Conservation (phyloP, 2,113 vertebrate species). For the Prietella phreatophila region DNA sequence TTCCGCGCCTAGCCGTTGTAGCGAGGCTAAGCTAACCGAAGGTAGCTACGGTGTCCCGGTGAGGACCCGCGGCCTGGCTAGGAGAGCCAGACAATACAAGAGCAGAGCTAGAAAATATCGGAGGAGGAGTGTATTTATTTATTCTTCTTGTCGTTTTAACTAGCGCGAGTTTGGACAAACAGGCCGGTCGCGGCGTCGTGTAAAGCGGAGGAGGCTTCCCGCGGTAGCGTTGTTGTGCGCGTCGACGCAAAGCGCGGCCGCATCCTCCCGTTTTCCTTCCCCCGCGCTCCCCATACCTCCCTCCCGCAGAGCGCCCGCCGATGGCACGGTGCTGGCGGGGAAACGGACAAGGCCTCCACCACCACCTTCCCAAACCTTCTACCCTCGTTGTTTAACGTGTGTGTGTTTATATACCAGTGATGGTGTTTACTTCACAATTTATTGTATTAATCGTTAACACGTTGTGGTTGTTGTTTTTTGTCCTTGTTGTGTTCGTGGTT, state of each 20-base stretch:
- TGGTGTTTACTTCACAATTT: no score
- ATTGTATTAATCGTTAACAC: background rate
- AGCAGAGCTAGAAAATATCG: conserved; percentile 44
- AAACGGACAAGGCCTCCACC: background rate
- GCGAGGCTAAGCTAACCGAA: conserved; percentile 20
- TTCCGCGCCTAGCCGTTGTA: no score
- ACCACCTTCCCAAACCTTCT: background rate
- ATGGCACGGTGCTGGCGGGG: background rate
- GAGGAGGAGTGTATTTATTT: no score
- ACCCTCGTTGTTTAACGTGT: background rate
- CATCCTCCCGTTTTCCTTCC: conserved; percentile 37
- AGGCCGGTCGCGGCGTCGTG: background rate
- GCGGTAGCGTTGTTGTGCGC: background rate
- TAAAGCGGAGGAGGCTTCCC: background rate
- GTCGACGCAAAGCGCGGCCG: conserved; percentile 20
- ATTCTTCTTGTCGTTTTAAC: background rate
- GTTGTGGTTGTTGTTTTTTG: background rate
- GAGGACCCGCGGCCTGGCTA: conserved; percentile 66
- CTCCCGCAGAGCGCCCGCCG: conserved; percentile 20
- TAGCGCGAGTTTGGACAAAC: no score
- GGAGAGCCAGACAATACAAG: conserved; percentile 63
- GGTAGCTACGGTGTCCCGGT: conserved; percentile 12
- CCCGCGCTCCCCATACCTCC: conserved; percentile 23
- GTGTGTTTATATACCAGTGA: background rate
- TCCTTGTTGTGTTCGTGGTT: background rate